Percentiles rank a stretch among this genome's conserved stretches.
These are phyloP conservation scores for Ceyx cyanopectus DNA, from an alignment of 2,113 vertebrate genomes.

Conservation along the genomic window DNA sequence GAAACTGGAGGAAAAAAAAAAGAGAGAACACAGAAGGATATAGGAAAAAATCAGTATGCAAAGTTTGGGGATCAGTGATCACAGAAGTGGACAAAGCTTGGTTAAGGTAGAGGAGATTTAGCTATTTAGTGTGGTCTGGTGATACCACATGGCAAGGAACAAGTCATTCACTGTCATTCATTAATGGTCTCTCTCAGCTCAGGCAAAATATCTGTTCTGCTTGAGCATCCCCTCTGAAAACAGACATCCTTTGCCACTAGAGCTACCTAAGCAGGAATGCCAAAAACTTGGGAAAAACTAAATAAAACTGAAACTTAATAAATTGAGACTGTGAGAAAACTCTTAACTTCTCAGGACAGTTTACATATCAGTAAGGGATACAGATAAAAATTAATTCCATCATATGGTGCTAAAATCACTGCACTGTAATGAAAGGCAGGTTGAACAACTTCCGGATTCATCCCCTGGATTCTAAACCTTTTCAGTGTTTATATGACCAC, in stretches of 20 bases:
- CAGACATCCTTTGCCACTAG: background rate
- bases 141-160: background rate
- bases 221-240: background rate
- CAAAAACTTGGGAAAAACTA: background rate
- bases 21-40: background rate
- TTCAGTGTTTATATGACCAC: background rate
- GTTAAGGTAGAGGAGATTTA: background rate
- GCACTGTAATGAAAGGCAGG: background rate
- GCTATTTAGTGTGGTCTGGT: background rate
- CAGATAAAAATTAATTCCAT: background rate
- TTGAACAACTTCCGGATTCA: background rate
- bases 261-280: background rate
- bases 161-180: background rate
- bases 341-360: background rate
- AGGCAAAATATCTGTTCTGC: background rate
- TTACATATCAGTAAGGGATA: background rate
- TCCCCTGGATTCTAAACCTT: background rate
- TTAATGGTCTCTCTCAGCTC: background rate
- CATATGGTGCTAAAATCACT: background rate
- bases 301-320: background rate
- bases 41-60: background rate
- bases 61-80: background rate
- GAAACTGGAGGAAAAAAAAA: conserved; percentile 56
- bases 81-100: background rate
- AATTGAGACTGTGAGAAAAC: background rate